Evolutionary conservation across 2,888 invertebrate species (phyloP), one percentile per base, ranked within the genome.

Genomic region (Helleia helle): DNA sequence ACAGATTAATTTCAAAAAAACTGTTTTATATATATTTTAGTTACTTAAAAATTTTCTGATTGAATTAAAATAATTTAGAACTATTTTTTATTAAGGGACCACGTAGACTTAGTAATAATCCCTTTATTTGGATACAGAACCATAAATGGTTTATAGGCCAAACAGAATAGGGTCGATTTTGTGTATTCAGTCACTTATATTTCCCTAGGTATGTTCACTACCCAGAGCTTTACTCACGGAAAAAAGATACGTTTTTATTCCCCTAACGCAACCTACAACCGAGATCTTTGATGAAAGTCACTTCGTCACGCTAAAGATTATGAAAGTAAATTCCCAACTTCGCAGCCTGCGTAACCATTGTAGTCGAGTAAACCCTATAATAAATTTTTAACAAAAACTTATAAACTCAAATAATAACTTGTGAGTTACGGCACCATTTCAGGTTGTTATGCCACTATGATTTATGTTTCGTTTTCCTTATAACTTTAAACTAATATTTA

Each of bases 401-500:
- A 24, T 9, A 8, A 38, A 38, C 17, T 38, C 27, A 38, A 38
- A 28, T 28, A 25, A 31, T 30, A 39, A 39, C 9, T 39, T 39
- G 25, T 15, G 39, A 39, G 31, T 39, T 39, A 31, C 24, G 25
- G 11, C 39, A 24, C 39, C 39, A 39, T 39, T 31, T 39, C 31
- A 17, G 17, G 30, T 31, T 39, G 39, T 39, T 39, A 31, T 11
- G 31, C 15, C 30, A 39, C 15, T 31, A 30, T 24, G 30, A 39
- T 39, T 39, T 39, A 39, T 14, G 30, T 22, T 15, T 39, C 13
- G 22, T 24, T n/a, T n/a, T n/a, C n/a, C 17, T 39, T 28, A 11
- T 28, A 31, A 39, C 39, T 39, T 31, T 31, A 31, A 30, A 39
- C 39, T 30, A 12, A 39, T 39, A 39, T 39, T 39, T 39, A 39